phyloP scores from a whole-genome alignment of 2,888 invertebrate species.

The Adelognathus sp. region DNA sequence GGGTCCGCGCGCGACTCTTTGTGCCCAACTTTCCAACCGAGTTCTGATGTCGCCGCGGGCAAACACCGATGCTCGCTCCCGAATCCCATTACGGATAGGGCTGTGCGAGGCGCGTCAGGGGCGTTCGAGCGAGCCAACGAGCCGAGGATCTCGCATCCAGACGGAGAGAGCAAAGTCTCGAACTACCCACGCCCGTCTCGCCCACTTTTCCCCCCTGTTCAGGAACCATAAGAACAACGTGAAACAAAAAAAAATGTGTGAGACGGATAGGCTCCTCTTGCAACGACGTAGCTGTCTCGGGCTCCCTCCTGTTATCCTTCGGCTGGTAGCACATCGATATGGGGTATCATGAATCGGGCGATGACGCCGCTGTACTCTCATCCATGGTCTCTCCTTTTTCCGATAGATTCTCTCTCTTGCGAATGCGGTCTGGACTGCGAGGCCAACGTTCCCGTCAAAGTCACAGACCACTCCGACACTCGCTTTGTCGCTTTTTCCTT shows the following conservation, averaged over 20 bases:
- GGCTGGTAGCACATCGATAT: conserved; percentile 28
- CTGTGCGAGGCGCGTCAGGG: conserved; percentile 32
- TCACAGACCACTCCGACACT: neutral
- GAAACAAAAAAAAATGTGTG: conserved; percentile 25
- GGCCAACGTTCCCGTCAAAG: conserved; percentile 31
- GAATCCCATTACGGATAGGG: conserved; percentile 50
- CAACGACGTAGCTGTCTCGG: conserved; percentile 8
- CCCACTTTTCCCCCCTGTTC: conserved; percentile 49
- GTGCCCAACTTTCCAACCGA: conserved; percentile 37
- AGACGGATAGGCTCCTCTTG: conserved; percentile 31
- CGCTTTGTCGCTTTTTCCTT: neutral
- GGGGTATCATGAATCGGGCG: conserved; percentile 41
- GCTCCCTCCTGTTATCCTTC: conserved; percentile 15
- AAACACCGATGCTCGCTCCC: conserved; percentile 33
- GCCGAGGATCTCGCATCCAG: neutral
- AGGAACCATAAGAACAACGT: conserved; percentile 27
- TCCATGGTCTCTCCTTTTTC: conserved; percentile 2
- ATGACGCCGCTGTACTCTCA: conserved; percentile 19
- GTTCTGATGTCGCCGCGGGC: conserved; percentile 24
- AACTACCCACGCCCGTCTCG: conserved; percentile 48
- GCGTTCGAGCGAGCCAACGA: conserved; percentile 24
- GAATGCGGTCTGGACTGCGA: neutral
- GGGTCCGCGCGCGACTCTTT: conserved; percentile 36
- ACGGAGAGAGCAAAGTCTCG: conserved; percentile 33
- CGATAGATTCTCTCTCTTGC: neutral